A percentile compares a stretch with the other conserved stretches of the same genome.
These are phyloP conservation scores for Lapara coniferarum DNA, from an alignment of 2,888 invertebrate species.

Conservation along the genomic window DNA sequence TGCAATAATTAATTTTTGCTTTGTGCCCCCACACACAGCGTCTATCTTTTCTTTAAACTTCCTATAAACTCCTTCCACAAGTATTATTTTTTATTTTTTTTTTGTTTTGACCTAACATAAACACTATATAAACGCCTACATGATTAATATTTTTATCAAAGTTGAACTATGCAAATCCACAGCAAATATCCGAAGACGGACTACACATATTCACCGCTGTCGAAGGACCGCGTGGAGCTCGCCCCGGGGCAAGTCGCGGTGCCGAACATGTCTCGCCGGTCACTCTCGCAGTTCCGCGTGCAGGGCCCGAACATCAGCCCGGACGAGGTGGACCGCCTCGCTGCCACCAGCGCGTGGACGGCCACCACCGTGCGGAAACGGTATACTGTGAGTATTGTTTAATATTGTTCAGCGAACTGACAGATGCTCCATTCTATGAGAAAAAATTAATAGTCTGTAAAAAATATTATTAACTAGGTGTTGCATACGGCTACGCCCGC, in stretches of 20 bases:
- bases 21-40: too few relatives aligned
- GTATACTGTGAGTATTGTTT: constrained; percentile 57
- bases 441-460: too few relatives aligned
- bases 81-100: too few relatives aligned
- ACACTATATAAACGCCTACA: not conserved
- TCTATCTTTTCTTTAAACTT: too few relatives aligned
- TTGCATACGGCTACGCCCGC: too few relatives aligned
- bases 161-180: constrained; percentile 41
- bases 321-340: constrained; percentile 65
- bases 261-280: constrained; percentile 94
- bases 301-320: constrained; percentile 73
- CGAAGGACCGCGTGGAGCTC: constrained; percentile 91
- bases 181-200: constrained; percentile 96
- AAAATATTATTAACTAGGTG: too few relatives aligned
- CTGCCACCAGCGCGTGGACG: constrained; percentile 53
- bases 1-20: too few relatives aligned
- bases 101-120: too few relatives aligned
- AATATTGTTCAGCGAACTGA: not conserved
- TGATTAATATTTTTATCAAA: not conserved
- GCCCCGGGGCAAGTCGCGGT: constrained; percentile 91
- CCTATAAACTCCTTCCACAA: too few relatives aligned
- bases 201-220: constrained; percentile 93
- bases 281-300: constrained; percentile 83
- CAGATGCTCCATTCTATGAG: too few relatives aligned
- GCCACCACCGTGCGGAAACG: constrained; percentile 57